Evolutionary conservation across 2,888 invertebrate species (phyloP).

Genomic region (Ophion ventricosus): DNA sequence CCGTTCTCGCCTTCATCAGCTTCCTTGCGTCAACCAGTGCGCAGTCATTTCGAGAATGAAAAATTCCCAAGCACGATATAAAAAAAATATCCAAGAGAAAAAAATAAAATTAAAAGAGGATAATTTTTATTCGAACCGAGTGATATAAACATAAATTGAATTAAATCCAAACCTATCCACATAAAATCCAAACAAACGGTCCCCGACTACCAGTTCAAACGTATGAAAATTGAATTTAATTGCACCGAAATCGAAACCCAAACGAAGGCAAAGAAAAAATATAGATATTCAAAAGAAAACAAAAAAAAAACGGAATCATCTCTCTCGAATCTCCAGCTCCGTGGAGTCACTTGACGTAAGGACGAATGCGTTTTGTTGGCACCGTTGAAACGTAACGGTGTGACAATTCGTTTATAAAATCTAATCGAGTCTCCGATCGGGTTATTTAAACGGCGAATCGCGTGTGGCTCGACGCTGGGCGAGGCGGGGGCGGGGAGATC

Average conservation of each 20-base stretch:
- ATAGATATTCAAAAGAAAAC: background rate
- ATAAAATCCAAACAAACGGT: background rate
- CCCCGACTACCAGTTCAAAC: background rate
- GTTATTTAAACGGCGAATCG: conserved; percentile 70
- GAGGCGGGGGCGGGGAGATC: background rate
- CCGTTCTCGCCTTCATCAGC: no score
- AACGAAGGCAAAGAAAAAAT: background rate
- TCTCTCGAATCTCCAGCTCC: background rate
- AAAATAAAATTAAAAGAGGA: no score
- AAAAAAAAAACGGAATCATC: background rate
- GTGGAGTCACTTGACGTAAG: background rate
- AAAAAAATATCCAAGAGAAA: no score
- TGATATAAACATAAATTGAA: background rate
- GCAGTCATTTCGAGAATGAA: no score
- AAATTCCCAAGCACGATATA: no score
- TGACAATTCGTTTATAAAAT: conserved; percentile 57
- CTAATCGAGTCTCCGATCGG: conserved; percentile 59
- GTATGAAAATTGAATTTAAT: no score
- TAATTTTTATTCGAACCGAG: no score
- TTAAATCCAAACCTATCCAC: background rate
- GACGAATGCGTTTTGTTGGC: background rate
- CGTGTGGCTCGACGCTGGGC: conserved; percentile 40
- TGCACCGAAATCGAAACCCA: background rate
- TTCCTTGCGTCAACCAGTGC: no score
- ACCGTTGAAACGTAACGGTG: background rate